Evolutionary conservation across 1,140 invertebrate species (phyloP), one percentile per base, ranked within the genome.

Genomic region (Ericerus pela): DNA sequence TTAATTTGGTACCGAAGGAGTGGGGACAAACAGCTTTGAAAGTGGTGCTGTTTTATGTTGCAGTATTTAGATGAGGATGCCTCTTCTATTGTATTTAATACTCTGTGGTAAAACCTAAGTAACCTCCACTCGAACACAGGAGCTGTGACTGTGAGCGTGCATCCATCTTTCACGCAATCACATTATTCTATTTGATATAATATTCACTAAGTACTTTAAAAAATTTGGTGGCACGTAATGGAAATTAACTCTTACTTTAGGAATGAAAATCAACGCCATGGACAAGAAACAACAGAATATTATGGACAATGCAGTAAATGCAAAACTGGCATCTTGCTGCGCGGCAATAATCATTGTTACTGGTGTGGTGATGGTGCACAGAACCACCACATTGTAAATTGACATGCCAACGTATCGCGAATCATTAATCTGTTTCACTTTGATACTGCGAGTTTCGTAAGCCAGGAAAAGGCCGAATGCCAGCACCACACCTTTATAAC

Each of bases 381-480:
- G 76, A 24, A 99, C 90, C 55, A 96, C 94, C 47, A 99, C 94
- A 72, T 99, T 99, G 73, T 99, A 99, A 65, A 99, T 97, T 62
- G 92, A 92, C 90, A 99, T 96, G 60, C 93, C 93, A 11, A 98
- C 94, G 70, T 97, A 95, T 64, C 93, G 78, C 0, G 92, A 95
- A 73, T 99, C 96, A 70, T 90, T 91, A 62, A 91, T 91, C 67
- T 88, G 84, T 57, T 88, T 85, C 8, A 91, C 81, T 75, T 99
- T 99, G 22, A 98, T 82, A 57, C 91, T 96, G 47, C 96, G 75
- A 0, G 95, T 97, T 72, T 99, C 96, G 67, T 98, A 99, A 1
- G 96, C 89, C 58, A 99, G 71, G 69, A 99, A 98, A 10, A 99
- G 74, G 1, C 96, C 96, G 69, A 99, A 96, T 1, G 99, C 82